Evolutionary conservation across 2,113 vertebrate genomes (phyloP).

Genomic region (Thamnaconus septentrionalis): DNA sequence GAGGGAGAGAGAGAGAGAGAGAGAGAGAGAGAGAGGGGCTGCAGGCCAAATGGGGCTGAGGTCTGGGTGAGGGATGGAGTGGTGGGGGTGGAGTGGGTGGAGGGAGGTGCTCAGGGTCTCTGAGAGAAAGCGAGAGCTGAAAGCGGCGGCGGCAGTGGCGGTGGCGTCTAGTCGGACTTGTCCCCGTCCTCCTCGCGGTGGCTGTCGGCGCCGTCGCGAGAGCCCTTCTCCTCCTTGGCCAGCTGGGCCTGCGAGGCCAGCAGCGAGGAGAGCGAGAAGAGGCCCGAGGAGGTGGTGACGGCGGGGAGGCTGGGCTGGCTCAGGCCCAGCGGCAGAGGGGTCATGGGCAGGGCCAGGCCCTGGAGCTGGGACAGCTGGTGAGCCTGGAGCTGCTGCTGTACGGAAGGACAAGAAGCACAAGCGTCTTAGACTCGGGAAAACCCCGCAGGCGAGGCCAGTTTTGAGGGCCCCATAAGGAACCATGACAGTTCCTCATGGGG

Average conservation of each 20-base stretch:
- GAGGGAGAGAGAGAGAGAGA: conserved; percentile 1
- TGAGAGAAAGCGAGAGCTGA: conserved; percentile 7
- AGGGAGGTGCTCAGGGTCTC: conserved; percentile 46
- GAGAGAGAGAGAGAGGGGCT: conserved; percentile 27
- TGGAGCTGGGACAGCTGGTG: conserved; percentile 99
- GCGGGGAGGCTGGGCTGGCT: conserved; percentile 87
- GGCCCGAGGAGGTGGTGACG: conserved; percentile 88
- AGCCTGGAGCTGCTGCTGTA: conserved; percentile 98
- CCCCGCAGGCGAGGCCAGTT: no score
- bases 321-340: conserved; percentile 90
- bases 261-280: conserved; percentile 91
- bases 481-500: no score
- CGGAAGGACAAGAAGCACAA: conserved; percentile 52
- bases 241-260: conserved; percentile 95
- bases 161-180: conserved; percentile 87
- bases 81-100: conserved; percentile 32
- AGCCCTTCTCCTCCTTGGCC: conserved; percentile 93
- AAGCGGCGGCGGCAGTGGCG: neutral
- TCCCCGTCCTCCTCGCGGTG: conserved; percentile 93
- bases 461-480: no score
- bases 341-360: conserved; percentile 94
- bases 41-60: conserved; percentile 18
- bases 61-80: conserved; percentile 46
- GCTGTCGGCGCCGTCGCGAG: conserved; percentile 86
- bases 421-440: conserved; percentile 41